Base-by-base conservation (phyloP, 2,888 invertebrate species). In the Hirtodrosophila alboralis region DNA sequence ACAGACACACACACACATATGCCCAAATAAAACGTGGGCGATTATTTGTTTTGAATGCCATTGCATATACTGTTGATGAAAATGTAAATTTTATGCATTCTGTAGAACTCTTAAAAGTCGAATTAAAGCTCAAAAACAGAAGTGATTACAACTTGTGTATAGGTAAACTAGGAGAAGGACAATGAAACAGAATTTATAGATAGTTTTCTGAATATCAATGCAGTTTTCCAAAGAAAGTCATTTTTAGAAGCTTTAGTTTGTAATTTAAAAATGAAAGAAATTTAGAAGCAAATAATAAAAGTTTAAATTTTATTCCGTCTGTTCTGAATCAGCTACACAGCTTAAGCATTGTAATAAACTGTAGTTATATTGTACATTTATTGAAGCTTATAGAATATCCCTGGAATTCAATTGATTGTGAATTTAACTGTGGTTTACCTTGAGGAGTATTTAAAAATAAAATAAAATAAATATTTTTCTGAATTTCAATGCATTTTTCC, bases 81-180 rank as follows among this genome's bases (percentile, higher is more conserved):
- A 86, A 86, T 86, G 87, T 78, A 81, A 86, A 81, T 86, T 69
- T 66, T 62, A 74, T 75, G 75, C 85, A 86, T 85, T 79, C 48
- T 30, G 33, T 40, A 51, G n/a, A 64, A 44, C 48, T 47, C 49
- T 31, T 34, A 44, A 53, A 60, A 56, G 54, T 52, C 56, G 70
- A 58, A 52, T 57, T 37, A 51, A 54, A 49, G 52, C 48, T 30
- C 45, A 21, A 13, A 36, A 61, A 49, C 52, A 48, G 28, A 56
- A 56, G 45, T 65, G 58, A 58, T 58, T 74, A 73, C 52, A 56
- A 48, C 58, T 45, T 59, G 48, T 49, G 37, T 60, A 57, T 53
- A 28, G 49, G 59, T 59, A 54, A 54, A 28, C 37, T 16, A 31
- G 7, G 36, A 34, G 13, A 14, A 48, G 8, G 23, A 44, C 38